phyloP scores from a whole-genome alignment of 2,888 invertebrate species.

The Melanotus villosus region DNA sequence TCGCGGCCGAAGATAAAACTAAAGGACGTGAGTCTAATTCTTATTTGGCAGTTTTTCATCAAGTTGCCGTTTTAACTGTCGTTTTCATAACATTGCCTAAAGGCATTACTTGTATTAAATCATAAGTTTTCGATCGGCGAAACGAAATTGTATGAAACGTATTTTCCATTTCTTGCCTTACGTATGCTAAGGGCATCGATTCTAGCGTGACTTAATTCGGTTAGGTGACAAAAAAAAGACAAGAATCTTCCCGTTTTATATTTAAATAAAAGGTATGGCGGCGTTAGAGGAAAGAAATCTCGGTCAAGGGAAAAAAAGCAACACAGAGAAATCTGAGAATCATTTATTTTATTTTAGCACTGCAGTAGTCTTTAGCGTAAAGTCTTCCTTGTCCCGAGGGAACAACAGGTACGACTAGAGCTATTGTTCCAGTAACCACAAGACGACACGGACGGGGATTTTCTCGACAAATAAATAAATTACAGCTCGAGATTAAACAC shows the following conservation, averaged over 20 bases:
- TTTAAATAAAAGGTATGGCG: too few species aligned
- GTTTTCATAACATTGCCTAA: slow-evolving; percentile 45
- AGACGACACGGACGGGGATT: slow-evolving; percentile 14
- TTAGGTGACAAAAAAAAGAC: too few species aligned
- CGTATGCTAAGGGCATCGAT: too few species aligned
- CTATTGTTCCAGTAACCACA: slow-evolving; percentile 25
- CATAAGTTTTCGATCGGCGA: slow-evolving; percentile 7
- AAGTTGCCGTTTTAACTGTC: slow-evolving; percentile 46
- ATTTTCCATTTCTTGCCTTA: not conserved
- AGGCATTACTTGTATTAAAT: slow-evolving; percentile 37
- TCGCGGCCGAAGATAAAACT: slow-evolving; percentile 53
- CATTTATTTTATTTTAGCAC: slow-evolving; percentile 45
- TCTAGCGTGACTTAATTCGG: too few species aligned
- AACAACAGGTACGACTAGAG: slow-evolving; percentile 31
- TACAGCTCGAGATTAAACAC: slow-evolving; percentile 15
- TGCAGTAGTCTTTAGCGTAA: slow-evolving; percentile 33
- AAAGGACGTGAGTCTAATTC: slow-evolving; percentile 53
- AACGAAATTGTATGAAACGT: not conserved
- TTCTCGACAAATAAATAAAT: slow-evolving; percentile 27
- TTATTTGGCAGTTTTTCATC: slow-evolving; percentile 53
- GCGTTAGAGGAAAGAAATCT: too few species aligned
- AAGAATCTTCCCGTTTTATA: too few species aligned
- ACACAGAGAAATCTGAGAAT: not conserved
- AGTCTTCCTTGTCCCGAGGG: slow-evolving; percentile 26
- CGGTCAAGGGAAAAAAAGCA: too few species aligned